phyloP scores from a whole-genome alignment of 2,113 vertebrate species.

The Diphyllodes magnificus region DNA sequence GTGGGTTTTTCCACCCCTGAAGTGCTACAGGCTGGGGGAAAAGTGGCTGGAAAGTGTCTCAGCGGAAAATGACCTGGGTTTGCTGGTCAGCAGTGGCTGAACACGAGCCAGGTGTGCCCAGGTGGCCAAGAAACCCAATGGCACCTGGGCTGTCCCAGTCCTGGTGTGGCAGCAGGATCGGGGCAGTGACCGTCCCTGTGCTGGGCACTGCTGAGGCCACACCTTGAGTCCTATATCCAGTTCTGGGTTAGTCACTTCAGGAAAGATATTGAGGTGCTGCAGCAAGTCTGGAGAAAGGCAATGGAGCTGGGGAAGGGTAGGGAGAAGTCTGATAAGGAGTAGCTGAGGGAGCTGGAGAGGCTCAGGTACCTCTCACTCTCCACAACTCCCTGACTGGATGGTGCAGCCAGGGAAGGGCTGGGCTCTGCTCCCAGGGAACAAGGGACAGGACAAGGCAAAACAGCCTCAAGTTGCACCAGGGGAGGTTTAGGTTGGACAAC shows the following conservation, averaged over 20 bases:
- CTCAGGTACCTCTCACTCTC: neutral
- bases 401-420: fast-evolving
- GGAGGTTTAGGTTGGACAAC: neutral
- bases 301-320: neutral
- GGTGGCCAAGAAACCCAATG: neutral
- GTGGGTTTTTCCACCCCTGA: neutral
- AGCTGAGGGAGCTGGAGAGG: neutral
- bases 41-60: neutral
- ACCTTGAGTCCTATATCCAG: fast-evolving
- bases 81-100: neutral
- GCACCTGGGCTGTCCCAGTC: neutral
- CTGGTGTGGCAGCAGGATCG: neutral
- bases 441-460: neutral
- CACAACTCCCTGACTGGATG: neutral
- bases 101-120: neutral
- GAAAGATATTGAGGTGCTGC: neutral
- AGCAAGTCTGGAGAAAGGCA: neutral
- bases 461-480: neutral
- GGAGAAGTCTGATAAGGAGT: neutral
- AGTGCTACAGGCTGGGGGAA: neutral
- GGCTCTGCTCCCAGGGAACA: neutral
- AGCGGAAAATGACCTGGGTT: neutral
- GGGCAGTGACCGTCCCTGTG: fast-evolving
- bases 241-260: neutral
- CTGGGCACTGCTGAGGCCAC: neutral